Evolutionary conservation across 2,113 vertebrate species (phyloP), one percentile per base, ranked within the genome.

Genomic region (Nesogale talazaci): DNA sequence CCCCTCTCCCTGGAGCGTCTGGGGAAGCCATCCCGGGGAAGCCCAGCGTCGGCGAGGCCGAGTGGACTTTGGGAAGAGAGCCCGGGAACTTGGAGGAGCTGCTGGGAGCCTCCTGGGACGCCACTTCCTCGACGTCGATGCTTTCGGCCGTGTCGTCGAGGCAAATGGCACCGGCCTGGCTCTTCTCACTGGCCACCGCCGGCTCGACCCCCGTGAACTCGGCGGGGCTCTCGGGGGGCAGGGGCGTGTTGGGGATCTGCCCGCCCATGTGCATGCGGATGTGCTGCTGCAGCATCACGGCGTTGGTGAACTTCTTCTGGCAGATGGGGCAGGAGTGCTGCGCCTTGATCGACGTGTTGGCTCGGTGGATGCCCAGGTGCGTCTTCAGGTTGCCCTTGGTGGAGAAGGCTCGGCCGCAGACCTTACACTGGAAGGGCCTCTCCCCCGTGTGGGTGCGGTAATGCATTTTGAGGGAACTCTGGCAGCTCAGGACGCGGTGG

Each of bases 251-350:
- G 59, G 99, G 99, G 75, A 99, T 99, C 96, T 99, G 99, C 1
- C 99, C 99, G 0, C 99, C 99, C 99, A 99, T 99, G 95, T 99
- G 99, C 99, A 99, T 99, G 22, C 99, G 99, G 74, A 99, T 99
- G 63, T 99, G 99, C 87, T 99, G 99, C 98, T 99, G 99, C 72
- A 99, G 82, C 81, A 99, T 98, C 76, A 99, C 99, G 0, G 99
- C 99, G 0, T 99, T 99, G 0, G 99, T 99, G 83, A 99, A 99
- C 97, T 99, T 99, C 98, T 99, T 99, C 97, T 99, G 99, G 96
- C 99, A 99, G 95, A 99, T 99, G 3, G 99, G 99, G 88, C 99
- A 99, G 0, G 99, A 99, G 69, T 99, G 99, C 86, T 99, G 99
- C 97, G 99, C 99, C 97, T 99, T 99, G 15, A 99, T 59, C 0